These are phyloP conservation scores for Conistra vaccinii DNA, from an alignment of 2,888 invertebrate species.

Conservation along the genomic window DNA sequence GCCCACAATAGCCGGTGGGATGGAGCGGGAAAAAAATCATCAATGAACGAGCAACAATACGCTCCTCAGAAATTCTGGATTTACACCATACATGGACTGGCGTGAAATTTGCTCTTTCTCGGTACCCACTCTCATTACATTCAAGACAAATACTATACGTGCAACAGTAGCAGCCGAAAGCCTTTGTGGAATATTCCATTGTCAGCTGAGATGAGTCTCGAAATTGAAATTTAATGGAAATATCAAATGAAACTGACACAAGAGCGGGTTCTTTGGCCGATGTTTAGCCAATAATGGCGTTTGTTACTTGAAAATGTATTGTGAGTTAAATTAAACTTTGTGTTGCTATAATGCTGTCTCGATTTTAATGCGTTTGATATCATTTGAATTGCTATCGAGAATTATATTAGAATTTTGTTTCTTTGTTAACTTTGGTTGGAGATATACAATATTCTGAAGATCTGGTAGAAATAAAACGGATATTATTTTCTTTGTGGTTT, in stretches of 20 bases:
- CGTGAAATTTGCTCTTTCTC: constrained; percentile 81
- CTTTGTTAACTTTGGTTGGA: constrained; percentile 50
- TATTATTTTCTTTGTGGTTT: constrained; percentile 28
- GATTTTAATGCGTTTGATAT: constrained; percentile 66
- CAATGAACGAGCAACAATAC: constrained; percentile 80
- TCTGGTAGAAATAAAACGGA: constrained; percentile 30
- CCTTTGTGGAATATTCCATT: constrained; percentile 57
- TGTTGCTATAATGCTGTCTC: constrained; percentile 64
- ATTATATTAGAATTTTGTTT: constrained; percentile 63
- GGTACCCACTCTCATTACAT: constrained; percentile 71
- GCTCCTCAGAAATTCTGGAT: constrained; percentile 75
- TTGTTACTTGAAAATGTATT: constrained; percentile 74
- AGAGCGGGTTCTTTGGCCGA: constrained; percentile 73
- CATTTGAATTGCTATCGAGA: constrained; percentile 58
- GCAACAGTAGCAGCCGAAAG: constrained; percentile 69
- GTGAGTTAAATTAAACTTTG: constrained; percentile 75
- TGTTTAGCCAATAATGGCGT: constrained; percentile 76
- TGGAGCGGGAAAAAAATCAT: constrained; percentile 80
- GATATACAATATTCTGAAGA: constrained; percentile 30
- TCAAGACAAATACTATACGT: constrained; percentile 63
- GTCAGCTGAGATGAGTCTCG: constrained; percentile 77
- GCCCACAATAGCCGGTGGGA: constrained; percentile 79
- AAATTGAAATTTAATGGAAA: constrained; percentile 85
- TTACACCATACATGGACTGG: constrained; percentile 72
- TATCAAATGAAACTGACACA: constrained; percentile 81